Evolutionary conservation across 2,888 invertebrate species (phyloP).

Genomic region (Epistrophe eligans): DNA sequence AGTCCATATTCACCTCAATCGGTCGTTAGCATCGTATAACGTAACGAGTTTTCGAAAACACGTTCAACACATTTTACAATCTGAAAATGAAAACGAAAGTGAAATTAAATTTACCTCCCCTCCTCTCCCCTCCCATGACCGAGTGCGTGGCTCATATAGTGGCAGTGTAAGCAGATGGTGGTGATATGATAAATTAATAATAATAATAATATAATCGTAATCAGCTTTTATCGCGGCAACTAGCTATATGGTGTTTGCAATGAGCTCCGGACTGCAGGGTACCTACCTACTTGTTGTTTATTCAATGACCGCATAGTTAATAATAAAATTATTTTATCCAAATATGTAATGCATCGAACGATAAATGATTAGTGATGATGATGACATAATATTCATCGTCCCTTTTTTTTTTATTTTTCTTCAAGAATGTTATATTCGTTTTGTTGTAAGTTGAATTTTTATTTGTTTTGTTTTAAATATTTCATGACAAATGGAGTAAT

Average conservation of each 20-base stretch:
- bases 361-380: not conserved
- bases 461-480: not conserved
- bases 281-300: conserved; percentile 3
- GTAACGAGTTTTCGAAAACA: conserved; percentile 63
- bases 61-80: conserved; percentile 32
- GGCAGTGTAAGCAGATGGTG: conserved; percentile 13
- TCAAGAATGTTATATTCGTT: not conserved
- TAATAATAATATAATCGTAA: conserved; percentile 26
- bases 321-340: not conserved
- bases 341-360: not conserved
- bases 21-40: conserved; percentile 62
- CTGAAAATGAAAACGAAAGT: conserved; percentile 66
- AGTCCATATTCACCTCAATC: conserved; percentile 49
- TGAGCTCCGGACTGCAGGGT: not conserved
- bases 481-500: not conserved
- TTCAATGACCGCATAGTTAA: conserved; percentile 6
- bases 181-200: conserved; percentile 23
- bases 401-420: not conserved
- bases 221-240: conserved; percentile 48
- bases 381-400: not conserved
- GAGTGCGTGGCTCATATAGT: conserved; percentile 21
- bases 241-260: conserved; percentile 11
- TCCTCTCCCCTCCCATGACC: conserved; percentile 4
- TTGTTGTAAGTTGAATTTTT: conserved; percentile 7
- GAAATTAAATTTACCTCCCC: conserved; percentile 57